These are phyloP conservation scores for Xenops minutus DNA, from an alignment of 2,797 vertebrate genomes.

Conservation along the genomic window DNA sequence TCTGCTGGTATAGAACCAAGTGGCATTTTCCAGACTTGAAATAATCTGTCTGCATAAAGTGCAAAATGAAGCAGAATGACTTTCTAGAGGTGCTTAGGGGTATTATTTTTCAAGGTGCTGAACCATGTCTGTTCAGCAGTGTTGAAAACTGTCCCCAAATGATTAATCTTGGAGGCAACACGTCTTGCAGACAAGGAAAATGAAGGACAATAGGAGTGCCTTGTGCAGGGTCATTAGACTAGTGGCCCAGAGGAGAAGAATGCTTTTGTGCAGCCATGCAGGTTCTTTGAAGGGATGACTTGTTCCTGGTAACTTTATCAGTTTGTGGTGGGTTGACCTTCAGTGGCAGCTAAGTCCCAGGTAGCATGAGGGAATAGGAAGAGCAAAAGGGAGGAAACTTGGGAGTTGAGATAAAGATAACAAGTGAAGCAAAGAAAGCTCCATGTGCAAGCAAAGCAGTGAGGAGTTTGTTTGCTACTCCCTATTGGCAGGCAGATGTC, in stretches of 20 bases:
- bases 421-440: background rate
- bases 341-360: background rate
- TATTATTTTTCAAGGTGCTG: background rate
- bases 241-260: background rate
- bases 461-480: rapidly evolving
- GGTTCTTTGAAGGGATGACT: background rate
- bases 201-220: background rate
- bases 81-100: background rate
- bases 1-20: background rate
- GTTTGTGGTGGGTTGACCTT: rapidly evolving
- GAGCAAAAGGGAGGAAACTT: background rate
- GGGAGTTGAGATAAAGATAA: background rate
- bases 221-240: background rate
- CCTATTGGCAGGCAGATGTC: background rate
- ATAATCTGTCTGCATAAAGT: background rate
- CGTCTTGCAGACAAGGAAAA: background rate
- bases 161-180: background rate
- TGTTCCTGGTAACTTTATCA: background rate
- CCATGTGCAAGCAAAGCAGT: background rate
- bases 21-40: background rate
- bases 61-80: background rate
- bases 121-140: background rate
- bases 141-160: background rate
- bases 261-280: background rate
- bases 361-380: background rate